Percentiles rank a stretch among this genome's conserved stretches.
Conservation (phyloP, 2,113 vertebrate genomes). For the Cyphomyrus plagiostoma region DNA sequence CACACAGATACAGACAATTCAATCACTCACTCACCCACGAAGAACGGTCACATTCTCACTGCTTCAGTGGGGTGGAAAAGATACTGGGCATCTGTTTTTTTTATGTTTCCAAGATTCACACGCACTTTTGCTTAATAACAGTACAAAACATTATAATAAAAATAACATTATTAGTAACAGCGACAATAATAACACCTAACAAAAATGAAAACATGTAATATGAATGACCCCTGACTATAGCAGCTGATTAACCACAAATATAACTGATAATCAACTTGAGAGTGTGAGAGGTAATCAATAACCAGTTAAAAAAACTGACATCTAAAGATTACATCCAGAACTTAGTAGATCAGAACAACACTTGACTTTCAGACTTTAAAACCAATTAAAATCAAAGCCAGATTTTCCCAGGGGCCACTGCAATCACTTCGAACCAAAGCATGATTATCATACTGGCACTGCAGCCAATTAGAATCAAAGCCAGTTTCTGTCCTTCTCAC, state of each 20-base stretch:
- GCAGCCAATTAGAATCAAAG: slow-evolving; percentile 14
- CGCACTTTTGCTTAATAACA: slow-evolving; percentile 54
- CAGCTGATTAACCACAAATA: slow-evolving; percentile 39
- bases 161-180: slow-evolving; percentile 27
- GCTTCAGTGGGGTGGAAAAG: slow-evolving; percentile 44
- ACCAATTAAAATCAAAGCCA: slow-evolving; percentile 18
- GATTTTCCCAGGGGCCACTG: neutral
- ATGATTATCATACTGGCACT: neutral
- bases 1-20: slow-evolving; percentile 15
- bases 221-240: slow-evolving; percentile 48
- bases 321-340: slow-evolving; percentile 1
- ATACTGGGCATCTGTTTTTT: slow-evolving; percentile 63
- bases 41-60: slow-evolving; percentile 48
- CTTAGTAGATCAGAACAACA: neutral
- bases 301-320: neutral
- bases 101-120: slow-evolving; percentile 49
- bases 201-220: slow-evolving; percentile 9
- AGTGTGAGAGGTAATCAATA: neutral
- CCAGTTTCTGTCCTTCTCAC: neutral
- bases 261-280: slow-evolving; percentile 22
- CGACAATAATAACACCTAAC: slow-evolving; percentile 21
- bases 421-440: slow-evolving; percentile 12
- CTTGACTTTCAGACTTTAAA: neutral
- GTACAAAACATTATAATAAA: neutral
- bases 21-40: slow-evolving; percentile 14